These are phyloP conservation scores for Manis javanica DNA, from an alignment of 2,797 vertebrate genomes.

Conservation along the genomic window DNA sequence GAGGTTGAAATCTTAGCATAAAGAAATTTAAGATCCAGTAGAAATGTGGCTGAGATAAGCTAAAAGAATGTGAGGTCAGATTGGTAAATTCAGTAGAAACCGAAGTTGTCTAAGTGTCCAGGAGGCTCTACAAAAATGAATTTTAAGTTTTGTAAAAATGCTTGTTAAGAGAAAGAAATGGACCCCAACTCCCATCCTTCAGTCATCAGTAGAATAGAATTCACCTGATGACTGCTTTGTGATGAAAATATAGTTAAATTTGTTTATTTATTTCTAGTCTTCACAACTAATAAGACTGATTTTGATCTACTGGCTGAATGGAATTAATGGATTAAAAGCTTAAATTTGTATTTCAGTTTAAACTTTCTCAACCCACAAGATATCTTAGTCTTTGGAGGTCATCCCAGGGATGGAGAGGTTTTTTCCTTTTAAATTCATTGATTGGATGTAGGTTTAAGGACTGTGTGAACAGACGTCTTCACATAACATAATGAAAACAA, in stretches of 20 bases:
- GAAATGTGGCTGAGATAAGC: neutral
- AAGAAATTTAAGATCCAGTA: neutral
- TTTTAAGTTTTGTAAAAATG: neutral
- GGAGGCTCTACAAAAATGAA: neutral
- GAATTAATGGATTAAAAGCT: slow-evolving; percentile 25
- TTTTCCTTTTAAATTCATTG: neutral
- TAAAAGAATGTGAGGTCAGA: neutral
- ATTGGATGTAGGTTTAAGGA: slow-evolving; percentile 3
- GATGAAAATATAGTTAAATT: neutral
- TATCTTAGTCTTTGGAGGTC: neutral
- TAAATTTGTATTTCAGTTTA: neutral
- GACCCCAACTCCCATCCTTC: neutral
- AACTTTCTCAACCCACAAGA: neutral
- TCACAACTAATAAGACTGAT: neutral
- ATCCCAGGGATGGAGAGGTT: neutral
- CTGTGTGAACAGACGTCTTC: neutral
- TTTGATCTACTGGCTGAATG: neutral
- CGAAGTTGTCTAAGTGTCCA: neutral
- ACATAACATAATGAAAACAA: neutral
- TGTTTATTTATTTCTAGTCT: slow-evolving; percentile 22
- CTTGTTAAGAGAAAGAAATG: neutral
- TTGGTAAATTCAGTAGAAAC: neutral
- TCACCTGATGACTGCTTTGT: neutral
- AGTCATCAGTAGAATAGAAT: neutral
- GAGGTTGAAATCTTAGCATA: neutral